Evolutionary conservation across 1,140 invertebrate genomes (phyloP), one percentile per base, ranked within the genome.

Genomic region (Gryllus bimaculatus): DNA sequence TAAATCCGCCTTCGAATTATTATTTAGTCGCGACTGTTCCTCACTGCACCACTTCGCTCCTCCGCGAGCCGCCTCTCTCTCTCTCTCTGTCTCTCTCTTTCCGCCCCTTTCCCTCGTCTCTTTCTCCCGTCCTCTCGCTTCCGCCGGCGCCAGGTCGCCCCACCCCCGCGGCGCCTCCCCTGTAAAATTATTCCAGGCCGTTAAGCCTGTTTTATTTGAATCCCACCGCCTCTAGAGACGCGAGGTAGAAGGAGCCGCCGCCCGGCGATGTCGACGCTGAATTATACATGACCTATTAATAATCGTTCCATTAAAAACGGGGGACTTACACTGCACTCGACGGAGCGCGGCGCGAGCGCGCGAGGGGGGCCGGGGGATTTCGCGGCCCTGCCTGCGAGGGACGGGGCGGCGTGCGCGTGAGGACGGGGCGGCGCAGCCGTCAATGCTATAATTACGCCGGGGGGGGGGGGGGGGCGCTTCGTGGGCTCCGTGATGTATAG

Each of bases 221-320:
- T 66, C 54, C 54, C 54, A 66, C 54, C 54, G 54, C 54, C 54
- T 66, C 54, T 18, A 66, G 54, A 66, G 54, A 66, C 54, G 26
- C 54, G 18, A 66, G 54, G 54, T 66, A 66, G 10, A 10, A 66
- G 10, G 54, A 18, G 18, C 10, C 3, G 2, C 54, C 54, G 54
- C 54, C 0, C 54, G 54, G 7, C 10, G 18, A 66, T 18, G 54
- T 1, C 7, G 54, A 66, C 54, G 54, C 54, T 66, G 54, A 66
- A 66, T 66, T 66, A 66, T 66, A 66, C 54, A 66, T 66, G 54
- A 66, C 54, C 54, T 66, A 66, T 66, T 66, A 66, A 66, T 66
- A 66, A 66, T 66, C 54, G 54, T 66, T 66, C 54, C 54, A 66
- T 66, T 66, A 66, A 66, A 66, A 66, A 66, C 54, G 18, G 54